Evolutionary conservation across 1,140 invertebrate species (phyloP), one percentile per base, ranked within the genome.

Genomic region (Gyrodactylus bullatarudis): DNA sequence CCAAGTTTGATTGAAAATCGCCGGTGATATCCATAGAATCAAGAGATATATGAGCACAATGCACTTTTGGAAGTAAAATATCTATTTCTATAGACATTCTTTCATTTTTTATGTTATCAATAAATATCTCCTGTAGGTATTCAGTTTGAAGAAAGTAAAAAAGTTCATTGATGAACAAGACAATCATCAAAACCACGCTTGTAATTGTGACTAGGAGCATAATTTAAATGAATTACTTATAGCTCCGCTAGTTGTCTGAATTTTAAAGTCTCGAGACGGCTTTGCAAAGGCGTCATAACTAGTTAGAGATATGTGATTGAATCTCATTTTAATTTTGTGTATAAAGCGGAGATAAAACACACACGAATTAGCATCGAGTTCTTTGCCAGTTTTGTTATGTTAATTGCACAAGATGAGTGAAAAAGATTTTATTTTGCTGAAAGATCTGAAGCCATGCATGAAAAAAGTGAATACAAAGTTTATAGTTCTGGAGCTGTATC

Each of bases 391-490:
- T n/a, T 54, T n/a, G 34, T 54, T 54, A 16, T 54, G n/a, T 54
- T n/a, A 54, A 16, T 16, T 54, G n/a, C 8, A 8, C 8, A 54
- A 54, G 8, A 54, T 54, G 34, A 54, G n/a, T 54, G 34, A 54
- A 54, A 54, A 54, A 54, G 34, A 54, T 54, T 74, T 71, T 68
- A 26, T 75, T 27, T 8, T 69, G 25, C 71, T 75, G 0, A 75
- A 72, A 26, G 74, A 75, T 0, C 34, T 75, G 1, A 26, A 75
- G 21, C 74, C 74, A 25, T 69, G 73, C 69, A 26, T 68, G 23
- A 75, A 75, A 20, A 75, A 73, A 1, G 69, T 75, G n/a, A 75
- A 73, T 69, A 20, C 74, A 54, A 68, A 73, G 8, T 73, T 23
- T 1, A 75, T 75, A 25, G 74, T 75, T 16, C 23, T 75, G 27